Evolutionary conservation across 2,113 vertebrate species (phyloP).

Genomic region (Struthidea cinerea): DNA sequence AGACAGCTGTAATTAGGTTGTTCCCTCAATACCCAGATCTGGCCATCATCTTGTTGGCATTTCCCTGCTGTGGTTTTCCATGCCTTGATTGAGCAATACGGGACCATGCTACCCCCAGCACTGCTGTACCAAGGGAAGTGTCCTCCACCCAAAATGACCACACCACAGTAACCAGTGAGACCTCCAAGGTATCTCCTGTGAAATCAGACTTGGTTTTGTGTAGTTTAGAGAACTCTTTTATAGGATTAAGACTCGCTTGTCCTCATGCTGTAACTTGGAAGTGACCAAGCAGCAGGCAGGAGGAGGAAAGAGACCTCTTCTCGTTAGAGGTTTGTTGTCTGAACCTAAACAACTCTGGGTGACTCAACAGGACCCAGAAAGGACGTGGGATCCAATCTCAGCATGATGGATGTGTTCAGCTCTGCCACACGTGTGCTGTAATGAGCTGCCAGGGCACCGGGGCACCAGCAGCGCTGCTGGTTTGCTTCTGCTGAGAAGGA

Average conservation of each 20-base stretch:
- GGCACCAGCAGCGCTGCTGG: not conserved
- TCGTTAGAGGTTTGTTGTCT: not conserved
- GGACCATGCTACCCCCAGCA: not conserved
- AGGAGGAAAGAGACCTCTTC: not conserved
- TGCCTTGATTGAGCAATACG: not conserved
- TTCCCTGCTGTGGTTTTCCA: not conserved
- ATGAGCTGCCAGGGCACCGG: not conserved
- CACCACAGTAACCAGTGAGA: not conserved
- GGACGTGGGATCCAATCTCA: not conserved
- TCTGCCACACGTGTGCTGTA: not conserved
- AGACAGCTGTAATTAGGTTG: not conserved
- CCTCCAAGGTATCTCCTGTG: not conserved
- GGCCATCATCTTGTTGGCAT: not conserved
- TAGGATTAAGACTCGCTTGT: not conserved
- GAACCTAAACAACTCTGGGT: not conserved
- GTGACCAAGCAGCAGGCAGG: not conserved
- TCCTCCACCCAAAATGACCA: not conserved
- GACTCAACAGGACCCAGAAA: not conserved
- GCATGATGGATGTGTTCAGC: not conserved
- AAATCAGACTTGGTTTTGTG: not conserved
- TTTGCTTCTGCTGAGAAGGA: not conserved
- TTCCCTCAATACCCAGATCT: not conserved
- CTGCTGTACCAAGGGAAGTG: not conserved
- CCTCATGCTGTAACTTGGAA: not conserved
- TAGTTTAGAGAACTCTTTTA: not conserved